phyloP scores from a whole-genome alignment of 2,113 vertebrate genomes.

The Marmota flaviventris region DNA sequence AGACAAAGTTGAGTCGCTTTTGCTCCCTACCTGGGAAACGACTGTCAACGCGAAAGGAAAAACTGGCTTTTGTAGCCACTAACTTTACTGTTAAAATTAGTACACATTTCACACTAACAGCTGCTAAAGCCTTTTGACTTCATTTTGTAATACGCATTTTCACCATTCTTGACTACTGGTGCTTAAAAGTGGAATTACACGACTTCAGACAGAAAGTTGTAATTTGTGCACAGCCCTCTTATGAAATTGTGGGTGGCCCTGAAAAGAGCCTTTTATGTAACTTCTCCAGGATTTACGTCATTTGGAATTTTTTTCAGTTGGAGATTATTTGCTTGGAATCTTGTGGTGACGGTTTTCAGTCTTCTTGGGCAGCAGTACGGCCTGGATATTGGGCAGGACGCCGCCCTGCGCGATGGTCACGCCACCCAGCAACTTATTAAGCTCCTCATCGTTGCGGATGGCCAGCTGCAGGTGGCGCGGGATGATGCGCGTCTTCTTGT shows the following conservation, averaged over 20 bases:
- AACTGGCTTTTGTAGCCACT: no score
- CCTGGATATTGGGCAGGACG: conserved; percentile 36
- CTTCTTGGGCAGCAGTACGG: neutral
- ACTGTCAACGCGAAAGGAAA: neutral
- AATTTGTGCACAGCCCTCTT: neutral
- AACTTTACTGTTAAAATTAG: no score
- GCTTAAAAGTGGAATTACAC: no score
- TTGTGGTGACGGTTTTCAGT: neutral
- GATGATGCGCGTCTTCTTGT: neutral
- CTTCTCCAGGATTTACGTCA: no score
- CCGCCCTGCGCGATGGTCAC: neutral
- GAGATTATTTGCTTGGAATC: neutral
- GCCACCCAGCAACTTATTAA: neutral
- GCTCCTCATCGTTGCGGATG: conserved; percentile 45
- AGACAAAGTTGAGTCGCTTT: neutral
- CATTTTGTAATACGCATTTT: no score
- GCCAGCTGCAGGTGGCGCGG: conserved; percentile 7
- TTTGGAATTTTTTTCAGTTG: accelerated
- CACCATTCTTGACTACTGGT: no score
- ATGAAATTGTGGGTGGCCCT: conserved; percentile 28
- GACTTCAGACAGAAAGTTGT: no score
- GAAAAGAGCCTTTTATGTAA: conserved; percentile 58
- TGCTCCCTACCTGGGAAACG: no score
- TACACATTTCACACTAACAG: no score
- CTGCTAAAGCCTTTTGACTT: no score